Evolutionary conservation across 2,113 vertebrate species (phyloP).

Genomic region (Danio rerio): GRCz12tu NC_133189.1:41207001-41207500

Average conservation of each 20-base stretch:
- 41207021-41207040: slow-evolving; percentile 61
- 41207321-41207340: too few relatives aligned
- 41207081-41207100: slow-evolving; percentile 35
- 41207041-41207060: slow-evolving; percentile 33
- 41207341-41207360: too few relatives aligned
- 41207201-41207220: slow-evolving; percentile 50
- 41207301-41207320: slow-evolving; percentile 45
- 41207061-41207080: background rate
- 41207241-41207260: slow-evolving; percentile 53
- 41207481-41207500: too few relatives aligned
- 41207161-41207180: slow-evolving; percentile 54
- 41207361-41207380: too few relatives aligned
- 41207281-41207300: slow-evolving; percentile 6
- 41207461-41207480: too few relatives aligned
- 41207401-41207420: too few relatives aligned
- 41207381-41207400: too few relatives aligned
- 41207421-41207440: too few relatives aligned
- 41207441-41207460: too few relatives aligned
- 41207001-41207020: slow-evolving; percentile 67
- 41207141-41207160: slow-evolving; percentile 62
- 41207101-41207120: slow-evolving; percentile 14
- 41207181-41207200: slow-evolving; percentile 54
- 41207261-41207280: slow-evolving; percentile 42
- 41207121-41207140: slow-evolving; percentile 63
- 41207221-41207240: slow-evolving; percentile 49